Evolutionary conservation across 2,888 invertebrate species (phyloP), one percentile per base, ranked within the genome.

Genomic region (Agrotis segetum): DNA sequence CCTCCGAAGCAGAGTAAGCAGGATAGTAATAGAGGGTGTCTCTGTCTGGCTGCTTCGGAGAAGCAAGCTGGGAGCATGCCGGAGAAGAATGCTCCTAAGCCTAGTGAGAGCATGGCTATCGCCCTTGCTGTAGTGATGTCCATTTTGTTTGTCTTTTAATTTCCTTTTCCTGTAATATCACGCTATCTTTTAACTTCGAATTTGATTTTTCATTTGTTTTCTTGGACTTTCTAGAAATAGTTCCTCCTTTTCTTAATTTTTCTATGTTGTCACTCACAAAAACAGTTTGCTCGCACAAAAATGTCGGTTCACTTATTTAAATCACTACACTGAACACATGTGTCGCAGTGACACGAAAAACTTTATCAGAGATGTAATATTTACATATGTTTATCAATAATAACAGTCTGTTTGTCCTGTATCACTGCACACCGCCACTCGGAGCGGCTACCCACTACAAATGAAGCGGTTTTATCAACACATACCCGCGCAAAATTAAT

Each of bases 1-100:
- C 97, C 98, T 4, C 98, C 98, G 86, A 98, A 98, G 88, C 98
- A 98, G 1, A 98, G 94, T 11, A 98, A 92, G 19, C 97, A 96
- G 0, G 98, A 98, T 1, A 98, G 95, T 2, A 97, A 86, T 3
- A 98, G 89, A 0, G 97, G 97, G 87, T 97, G 96, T 34, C 96
- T 93, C 77, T 95, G 95, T 60, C 97, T 95, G 53, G 97, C 96
- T 9, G 95, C 93, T 53, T 96, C 96, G 0, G 97, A 96, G 83
- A 98, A 96, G 74, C 97, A 96, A 0, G 97, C 96, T 3, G 98
- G 98, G 1, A 98, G 85, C 90, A 98, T 95, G 0, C 98, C 98
- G 1, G 97, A 94, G 1, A 97, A 59, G 66, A 98, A 96, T 74
- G 98, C 98, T 0, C 98, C 97, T 0, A 97, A 78, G 1, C 98